Base-by-base conservation (phyloP, 2,797 vertebrate species). In the Serranus cabrilla region DNA sequence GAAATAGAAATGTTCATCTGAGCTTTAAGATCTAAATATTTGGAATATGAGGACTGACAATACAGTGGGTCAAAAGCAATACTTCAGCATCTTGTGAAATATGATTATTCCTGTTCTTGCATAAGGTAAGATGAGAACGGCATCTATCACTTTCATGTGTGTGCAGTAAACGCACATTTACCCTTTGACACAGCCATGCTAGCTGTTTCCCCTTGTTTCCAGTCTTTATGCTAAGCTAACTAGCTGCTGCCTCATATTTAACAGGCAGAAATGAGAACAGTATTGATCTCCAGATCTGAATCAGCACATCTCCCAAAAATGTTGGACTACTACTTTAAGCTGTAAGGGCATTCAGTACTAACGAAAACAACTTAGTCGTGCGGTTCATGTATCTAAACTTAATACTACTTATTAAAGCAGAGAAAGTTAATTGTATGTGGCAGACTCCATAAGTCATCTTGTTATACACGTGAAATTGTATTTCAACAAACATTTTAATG, bases 161-260 rank as follows among this genome's bases (percentile, higher is more conserved):
- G 40, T 12, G 20, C 0, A 0, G 11, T 16, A 10, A 45, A 47
- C 42, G 17, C 11, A 27, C 11, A 11, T 8, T 49, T 27, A n/a
- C 27, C 27, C 27, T 6, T 27, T 27, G 27, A 27, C 27, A 27
- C 27, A 27, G 27, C 27, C 27, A 47, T 11, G 52, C 46, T 34
- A 46, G 14, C 18, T 0, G 18, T 42, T 23, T 11, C 5, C 6
- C 20, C 11, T 12, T 21, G 2, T 31, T 51, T 43, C n/a, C 5
- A 25, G 4, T 25, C 11, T 17, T 20, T 13, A 25, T 71, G 67
- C 56, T 66, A 71, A 78, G 34, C 31, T 54, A 75, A 43, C 16
- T 34, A 11, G 25, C 1, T 40, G 1, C 11, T 47, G 3, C 9
- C 20, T 68, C 2, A 42, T 0, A 37, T 60, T 49, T 31, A 60